phyloP scores from a whole-genome alignment of 2,888 invertebrate genomes.

The Pristionchus maxplancki region DNA sequence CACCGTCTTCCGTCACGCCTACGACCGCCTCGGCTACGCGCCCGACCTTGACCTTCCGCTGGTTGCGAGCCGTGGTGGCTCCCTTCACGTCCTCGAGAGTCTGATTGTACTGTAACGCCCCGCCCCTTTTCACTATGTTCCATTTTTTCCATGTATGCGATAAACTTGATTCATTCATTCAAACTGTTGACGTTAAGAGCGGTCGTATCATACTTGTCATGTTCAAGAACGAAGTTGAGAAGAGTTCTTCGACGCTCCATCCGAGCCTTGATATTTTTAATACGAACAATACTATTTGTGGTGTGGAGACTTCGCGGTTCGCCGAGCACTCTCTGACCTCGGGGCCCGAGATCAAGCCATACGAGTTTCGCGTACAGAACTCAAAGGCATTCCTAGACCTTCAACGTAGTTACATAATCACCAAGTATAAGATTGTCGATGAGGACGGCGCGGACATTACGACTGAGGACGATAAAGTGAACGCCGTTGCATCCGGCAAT shows the following conservation, averaged over 20 bases:
- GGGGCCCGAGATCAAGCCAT: neutral
- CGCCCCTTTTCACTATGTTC: no score
- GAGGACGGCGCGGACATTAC: neutral
- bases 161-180: neutral
- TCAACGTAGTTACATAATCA: neutral
- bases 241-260: neutral
- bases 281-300: neutral
- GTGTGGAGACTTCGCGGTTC: neutral
- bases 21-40: neutral
- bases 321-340: neutral
- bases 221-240: constrained; percentile 14
- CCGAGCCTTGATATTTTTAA: neutral
- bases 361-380: neutral
- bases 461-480: neutral
- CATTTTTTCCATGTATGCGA: no score
- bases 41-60: neutral
- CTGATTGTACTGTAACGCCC: neutral
- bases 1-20: neutral
- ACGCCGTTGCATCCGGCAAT: neutral
- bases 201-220: neutral
- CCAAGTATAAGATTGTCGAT: constrained; percentile 5
- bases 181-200: neutral
- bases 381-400: neutral
- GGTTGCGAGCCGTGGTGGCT: neutral
- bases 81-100: neutral